Evolutionary conservation across 2,113 vertebrate species (phyloP).

Genomic region (Dendropsophus ebraccatus): DNA sequence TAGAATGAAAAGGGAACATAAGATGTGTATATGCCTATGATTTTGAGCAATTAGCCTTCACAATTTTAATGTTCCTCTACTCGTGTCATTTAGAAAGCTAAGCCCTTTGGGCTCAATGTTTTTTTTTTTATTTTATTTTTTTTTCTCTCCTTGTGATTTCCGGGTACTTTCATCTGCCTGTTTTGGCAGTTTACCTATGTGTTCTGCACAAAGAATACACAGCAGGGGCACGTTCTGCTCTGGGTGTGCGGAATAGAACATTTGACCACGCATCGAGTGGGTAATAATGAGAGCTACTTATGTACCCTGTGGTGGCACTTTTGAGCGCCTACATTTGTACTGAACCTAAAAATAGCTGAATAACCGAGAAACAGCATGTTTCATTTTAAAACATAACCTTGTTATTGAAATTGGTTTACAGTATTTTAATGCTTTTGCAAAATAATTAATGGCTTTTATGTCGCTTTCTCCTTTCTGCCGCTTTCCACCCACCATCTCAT

Average conservation of each 20-base stretch:
- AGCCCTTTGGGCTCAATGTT: background rate
- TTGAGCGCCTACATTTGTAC: conserved; percentile 46
- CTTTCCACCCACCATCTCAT: conserved; percentile 29
- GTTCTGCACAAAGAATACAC: conserved; percentile 40
- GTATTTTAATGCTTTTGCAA: conserved; percentile 12
- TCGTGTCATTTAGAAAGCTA: conserved; percentile 23
- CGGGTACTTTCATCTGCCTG: conserved; percentile 44
- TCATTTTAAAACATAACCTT: conserved; percentile 56
- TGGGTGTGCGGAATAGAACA: conserved; percentile 32
- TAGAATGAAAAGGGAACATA: conserved; percentile 8
- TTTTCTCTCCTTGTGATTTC: conserved; percentile 25
- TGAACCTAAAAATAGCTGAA: conserved; percentile 46
- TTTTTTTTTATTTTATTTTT: too few species aligned
- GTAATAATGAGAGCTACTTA: conserved; percentile 52
- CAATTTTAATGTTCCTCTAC: background rate
- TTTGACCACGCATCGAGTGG: conserved; percentile 46
- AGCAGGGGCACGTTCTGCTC: conserved; percentile 45
- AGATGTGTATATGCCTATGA: conserved; percentile 34
- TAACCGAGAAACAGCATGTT: conserved; percentile 47
- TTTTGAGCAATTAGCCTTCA: conserved; percentile 46
- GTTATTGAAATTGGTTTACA: conserved; percentile 51
- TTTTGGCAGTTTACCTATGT: conserved; percentile 33
- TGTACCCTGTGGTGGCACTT: conserved; percentile 51
- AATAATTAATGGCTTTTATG: conserved; percentile 43
- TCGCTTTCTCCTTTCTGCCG: background rate